Conservation (phyloP, 1,140 invertebrate genomes). For the Euschistus heros region DNA sequence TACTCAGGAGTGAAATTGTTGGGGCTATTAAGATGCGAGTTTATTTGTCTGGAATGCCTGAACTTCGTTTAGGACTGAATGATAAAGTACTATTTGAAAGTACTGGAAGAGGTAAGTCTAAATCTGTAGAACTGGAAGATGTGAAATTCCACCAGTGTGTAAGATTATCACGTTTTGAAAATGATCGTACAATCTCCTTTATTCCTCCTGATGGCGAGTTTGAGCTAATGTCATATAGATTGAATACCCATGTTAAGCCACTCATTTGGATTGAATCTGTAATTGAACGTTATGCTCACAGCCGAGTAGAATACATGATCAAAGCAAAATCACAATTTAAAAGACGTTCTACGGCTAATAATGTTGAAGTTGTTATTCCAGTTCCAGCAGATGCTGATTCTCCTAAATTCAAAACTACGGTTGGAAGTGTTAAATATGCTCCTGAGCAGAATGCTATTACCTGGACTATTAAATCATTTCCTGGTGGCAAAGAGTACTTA, state of each 20-base stretch:
- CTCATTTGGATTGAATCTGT: slow-evolving; percentile 99
- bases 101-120: slow-evolving; percentile 94
- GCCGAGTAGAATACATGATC: slow-evolving; percentile 98
- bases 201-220: slow-evolving; percentile 99
- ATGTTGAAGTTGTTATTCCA: slow-evolving; percentile 98
- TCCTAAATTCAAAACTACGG: slow-evolving; percentile 97
- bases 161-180: slow-evolving; percentile 91
- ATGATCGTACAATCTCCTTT: slow-evolving; percentile 96
- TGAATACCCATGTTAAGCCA: slow-evolving; percentile 65
- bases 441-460: slow-evolving; percentile 96
- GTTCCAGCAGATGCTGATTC: slow-evolving; percentile 97
- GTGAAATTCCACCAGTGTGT: slow-evolving; percentile 99
- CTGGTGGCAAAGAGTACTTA: slow-evolving; percentile 96
- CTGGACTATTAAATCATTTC: slow-evolving; percentile 99
- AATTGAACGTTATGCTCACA: slow-evolving; percentile 96
- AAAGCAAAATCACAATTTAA: slow-evolving; percentile 99
- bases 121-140: slow-evolving; percentile 97
- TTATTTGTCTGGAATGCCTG: slow-evolving; percentile 99
- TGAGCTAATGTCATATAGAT: slow-evolving; percentile 84
- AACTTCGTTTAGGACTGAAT: slow-evolving; percentile 93
- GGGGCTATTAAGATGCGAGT: slow-evolving; percentile 99
- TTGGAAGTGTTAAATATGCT: slow-evolving; percentile 95
- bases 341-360: slow-evolving; percentile 93
- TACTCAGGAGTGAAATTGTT: slow-evolving; percentile 95
- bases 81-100: slow-evolving; percentile 99